These are phyloP conservation scores for Heliconius melpomene DNA, from an alignment of 1,140 invertebrate genomes.

Conservation along the genomic window DNA sequence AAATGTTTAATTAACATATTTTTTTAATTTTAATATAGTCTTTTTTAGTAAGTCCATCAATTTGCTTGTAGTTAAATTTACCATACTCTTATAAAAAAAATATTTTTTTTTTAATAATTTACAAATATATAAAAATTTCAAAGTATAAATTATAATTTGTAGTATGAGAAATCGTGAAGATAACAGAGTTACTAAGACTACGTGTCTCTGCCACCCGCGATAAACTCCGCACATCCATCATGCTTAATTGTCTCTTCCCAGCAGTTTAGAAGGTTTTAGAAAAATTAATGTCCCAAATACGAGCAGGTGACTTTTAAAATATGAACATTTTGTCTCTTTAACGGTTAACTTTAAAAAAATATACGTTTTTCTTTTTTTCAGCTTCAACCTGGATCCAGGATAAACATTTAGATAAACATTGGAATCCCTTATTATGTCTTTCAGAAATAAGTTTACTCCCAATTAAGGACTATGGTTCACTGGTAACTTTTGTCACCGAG, in stretches of 20 bases:
- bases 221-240: conserved; percentile 72
- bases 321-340: background rate
- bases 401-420: background rate
- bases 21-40: too few relatives aligned
- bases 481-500: too few relatives aligned
- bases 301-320: background rate
- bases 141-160: background rate
- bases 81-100: too few relatives aligned
- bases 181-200: conserved; percentile 44
- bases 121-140: background rate
- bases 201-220: conserved; percentile 54
- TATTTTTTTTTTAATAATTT: too few relatives aligned
- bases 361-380: too few relatives aligned
- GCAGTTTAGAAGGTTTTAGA: conserved; percentile 57
- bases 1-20: too few relatives aligned
- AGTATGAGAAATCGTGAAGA: background rate
- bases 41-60: too few relatives aligned
- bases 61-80: too few relatives aligned
- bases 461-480: too few relatives aligned
- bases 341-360: too few relatives aligned
- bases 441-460: too few relatives aligned
- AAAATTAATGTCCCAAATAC: conserved; percentile 48
- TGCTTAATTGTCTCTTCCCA: conserved; percentile 68
- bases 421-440: background rate
- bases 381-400: background rate